Base-by-base conservation (phyloP, 2,113 vertebrate genomes). In the Halcyon malimbica region DNA sequence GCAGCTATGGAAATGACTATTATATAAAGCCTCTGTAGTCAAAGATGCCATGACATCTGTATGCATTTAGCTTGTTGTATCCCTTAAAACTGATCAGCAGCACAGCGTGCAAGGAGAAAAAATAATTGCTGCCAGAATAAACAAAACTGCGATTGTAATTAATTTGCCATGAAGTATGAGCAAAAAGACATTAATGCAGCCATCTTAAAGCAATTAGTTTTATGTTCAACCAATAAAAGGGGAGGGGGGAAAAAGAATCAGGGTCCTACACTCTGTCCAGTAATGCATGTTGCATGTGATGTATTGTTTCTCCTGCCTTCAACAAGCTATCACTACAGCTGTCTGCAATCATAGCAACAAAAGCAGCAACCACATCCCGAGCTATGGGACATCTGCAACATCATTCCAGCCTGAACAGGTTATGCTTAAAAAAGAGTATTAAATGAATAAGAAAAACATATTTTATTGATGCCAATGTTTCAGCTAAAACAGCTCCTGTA, bases 301-400 rank as follows among this genome's bases (percentile, higher is more conserved):
- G 87, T 86, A 89, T 79, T 89, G 77, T 93, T 97, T 91, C 83
- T 96, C 69, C 76, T 82, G 95, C 96, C 86, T 96, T 95, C 75
- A 57, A 79, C 84, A 82, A 87, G 91, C 92, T 89, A 62, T 44
- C 83, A 87, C 64, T 70, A 89, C 82, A 96, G 96, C 96, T 96
- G 96, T 76, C 90, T 91, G 91, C 88, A 95, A 96, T 95, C 93
- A 91, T 92, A 97, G 94, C 94, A 96, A 96, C 92, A 94, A 97
- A 97, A 97, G 96, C 97, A 96, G 96, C 87, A 91, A 53, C 90
- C 75, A 80, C 6, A 93, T 88, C 50, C 91, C 89, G 37, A 87
- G 94, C 92, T 94, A 84, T 82, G 84, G 94, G 96, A 93, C 91
- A 97, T 91, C 93, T 91, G 95, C 69, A 89, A 54, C 57, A 87